Base-by-base conservation (phyloP, 2,113 vertebrate genomes). In the Elephantulus edwardii region DNA sequence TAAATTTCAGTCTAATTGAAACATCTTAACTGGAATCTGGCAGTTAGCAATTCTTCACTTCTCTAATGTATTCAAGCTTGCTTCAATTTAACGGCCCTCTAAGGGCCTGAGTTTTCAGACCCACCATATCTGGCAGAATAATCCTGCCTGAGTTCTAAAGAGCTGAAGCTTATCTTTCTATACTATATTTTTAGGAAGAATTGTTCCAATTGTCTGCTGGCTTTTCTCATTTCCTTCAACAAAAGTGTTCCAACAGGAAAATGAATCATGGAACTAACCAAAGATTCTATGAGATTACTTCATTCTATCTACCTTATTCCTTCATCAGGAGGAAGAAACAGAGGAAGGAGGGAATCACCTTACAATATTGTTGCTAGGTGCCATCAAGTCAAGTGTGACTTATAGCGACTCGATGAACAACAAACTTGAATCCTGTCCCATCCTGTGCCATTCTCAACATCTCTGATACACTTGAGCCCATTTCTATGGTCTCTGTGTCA, bases 171-270 rank as follows among this genome's bases (percentile, higher is more conserved):
- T 91, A 68, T 93, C 94, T 91, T 86, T 26, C 84, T 35, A 66
- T 76, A 94, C 74, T 50, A n/a, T 44, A 71, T 89, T 96, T 93
- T 46, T 75, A 83, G 81, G 87, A 96, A 96, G 79, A 95, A 90
- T 20, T 26, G 46, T 90, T 86, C 64, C 92, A 95, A 89, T 72
- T 66, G 94, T 93, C 86, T 96, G 78, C 92, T 85, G 92, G 96
- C 81, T 96, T 96, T 50, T 93, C 94, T 95, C 71, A 96, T 94
- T 97, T 97, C 95, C 95, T 95, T 91, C 87, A 94, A 68, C 92
- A 92, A 96, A 97, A 96, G 83, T 94, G 68, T 95, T 95, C 94
- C 86, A 95, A 75, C 68, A 79, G 87, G 92, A 96, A 97, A 96
- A 96, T 93, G 89, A 96, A 97, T 96, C 93, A 95, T 93, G 86